Evolutionary conservation across 35 echinoderm and acorn worm species (phyloP), one percentile per base, ranked within the genome.

Genomic region (Stichopus chloronotus): DNA sequence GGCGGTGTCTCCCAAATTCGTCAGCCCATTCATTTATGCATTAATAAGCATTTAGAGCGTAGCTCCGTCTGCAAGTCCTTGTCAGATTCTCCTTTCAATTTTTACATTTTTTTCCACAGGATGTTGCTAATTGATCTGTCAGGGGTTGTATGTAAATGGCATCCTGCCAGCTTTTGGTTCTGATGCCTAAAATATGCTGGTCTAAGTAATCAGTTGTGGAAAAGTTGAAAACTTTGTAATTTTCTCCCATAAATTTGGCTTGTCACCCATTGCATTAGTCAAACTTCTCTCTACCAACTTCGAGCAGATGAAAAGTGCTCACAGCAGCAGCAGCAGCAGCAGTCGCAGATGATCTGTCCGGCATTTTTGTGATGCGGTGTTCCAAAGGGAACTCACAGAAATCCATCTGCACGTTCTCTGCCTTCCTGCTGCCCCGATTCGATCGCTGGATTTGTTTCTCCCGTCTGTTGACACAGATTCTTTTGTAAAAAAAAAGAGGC

Each of bases 391-490:
- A 16, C 69, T n/a, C 69, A 20, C 19, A 74, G 19, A 74, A 74
- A 74, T 74, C 22, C 69, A 74, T 74, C 13, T 74, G 69, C 59
- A 10, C 59, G 14, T 14, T 61, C 59, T 61, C 59, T 74, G 69
- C 4, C 69, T n/a, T 74, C 76, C 76, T 58, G 20, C 55, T 59
- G 82, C 82, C 24, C 82, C 58, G 82, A 85, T 85, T 85, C 82
- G 58, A 20, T 85, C 20, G 52, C 58, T 85, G 69, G 69, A 14
- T 14, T 85, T 56, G 54, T 56, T 17, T 58, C 82, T 53, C 55
- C 79, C 79, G 30, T 54, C 17, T 78, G 82, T 58, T 58, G 82
- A 85, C 82, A 85, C 82, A 85, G 82, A 85, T 85, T 85, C 57
- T 58, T 23, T 58, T 74, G 69, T 74, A 74, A 74, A 74, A 21